A percentile compares a stretch with the other conserved stretches of the same genome.
Conservation (phyloP, 2,888 invertebrate species). For the Tipula vernalis region DNA sequence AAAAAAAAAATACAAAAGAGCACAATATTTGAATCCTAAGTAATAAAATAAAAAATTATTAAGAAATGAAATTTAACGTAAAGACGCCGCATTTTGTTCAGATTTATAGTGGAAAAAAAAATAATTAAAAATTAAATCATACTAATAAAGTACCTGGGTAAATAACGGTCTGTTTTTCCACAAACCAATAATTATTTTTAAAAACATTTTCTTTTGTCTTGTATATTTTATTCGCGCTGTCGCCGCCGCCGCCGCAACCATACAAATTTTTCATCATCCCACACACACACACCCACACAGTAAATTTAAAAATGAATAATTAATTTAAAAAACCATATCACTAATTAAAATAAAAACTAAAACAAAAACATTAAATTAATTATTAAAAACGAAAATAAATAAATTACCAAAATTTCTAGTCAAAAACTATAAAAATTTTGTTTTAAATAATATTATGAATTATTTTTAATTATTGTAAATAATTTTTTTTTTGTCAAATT, state of each 20-base stretch:
- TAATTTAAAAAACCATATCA: neutral
- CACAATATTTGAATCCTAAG: slow-evolving; percentile 10
- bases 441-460: neutral
- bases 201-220: neutral
- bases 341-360: neutral
- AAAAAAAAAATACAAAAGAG: neutral
- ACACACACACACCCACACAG: neutral
- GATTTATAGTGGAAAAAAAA: neutral
- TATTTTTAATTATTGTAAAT: neutral
- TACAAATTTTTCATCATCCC: neutral
- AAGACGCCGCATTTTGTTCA: neutral
- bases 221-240: neutral
- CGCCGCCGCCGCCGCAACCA: neutral
- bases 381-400: neutral
- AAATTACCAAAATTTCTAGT: neutral
- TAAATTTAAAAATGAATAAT: neutral
- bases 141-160: neutral
- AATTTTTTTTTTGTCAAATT: neutral
- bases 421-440: neutral
- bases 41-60: neutral
- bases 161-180: neutral
- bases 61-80: neutral
- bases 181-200: neutral
- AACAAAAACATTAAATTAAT: neutral
- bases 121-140: too few species aligned